Base-by-base conservation (phyloP, 1,140 invertebrate genomes). In the Leguminivora glycinivorella region DNA sequence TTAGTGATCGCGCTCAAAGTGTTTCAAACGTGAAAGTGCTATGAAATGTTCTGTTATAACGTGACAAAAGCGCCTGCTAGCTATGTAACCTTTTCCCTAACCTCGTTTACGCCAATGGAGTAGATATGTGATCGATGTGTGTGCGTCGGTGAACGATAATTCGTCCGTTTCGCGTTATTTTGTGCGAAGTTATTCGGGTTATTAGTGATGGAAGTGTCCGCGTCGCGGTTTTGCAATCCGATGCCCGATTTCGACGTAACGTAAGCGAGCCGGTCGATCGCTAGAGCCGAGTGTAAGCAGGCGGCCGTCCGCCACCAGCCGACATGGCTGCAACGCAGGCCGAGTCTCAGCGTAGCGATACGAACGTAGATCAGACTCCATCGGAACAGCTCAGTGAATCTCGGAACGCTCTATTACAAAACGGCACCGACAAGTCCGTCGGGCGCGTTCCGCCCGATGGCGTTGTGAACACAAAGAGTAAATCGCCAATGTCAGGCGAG, bases 41-140 rank as follows among this genome's bases (percentile, higher is more conserved):
- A 89, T 89, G 82, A 91, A 89, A 91, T 89, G 87, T 86, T 87
- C 78, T 75, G 81, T 84, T 85, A 82, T 89, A 87, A 83, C 84
- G 89, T 90, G 88, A 91, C 89, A 86, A 91, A 89, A 89, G 85
- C 85, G 84, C 78, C 79, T 82, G 85, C 87, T 87, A 89, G 91
- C 93, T 93, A 91, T 92, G 91, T 93, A 92, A 93, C 91, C 92
- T 93, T 93, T 93, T 93, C 93, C 93, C 93, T 94, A 94, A 94
- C 93, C 93, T 94, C 93, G 92, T 93, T 94, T 93, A 93, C 93
- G 92, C 93, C 93, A 93, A 93, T 94, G 93, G 92, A 93, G 93
- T 93, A 93, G 93, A 93, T 93, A 94, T 92, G 92, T 93, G 93
- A 93, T 93, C 92, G 92, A 93, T 93, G 93, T 93, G 92, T 93